Evolutionary conservation across 2,888 invertebrate species (phyloP), one percentile per base, ranked within the genome.

Genomic region (Balanococcus diminutus): DNA sequence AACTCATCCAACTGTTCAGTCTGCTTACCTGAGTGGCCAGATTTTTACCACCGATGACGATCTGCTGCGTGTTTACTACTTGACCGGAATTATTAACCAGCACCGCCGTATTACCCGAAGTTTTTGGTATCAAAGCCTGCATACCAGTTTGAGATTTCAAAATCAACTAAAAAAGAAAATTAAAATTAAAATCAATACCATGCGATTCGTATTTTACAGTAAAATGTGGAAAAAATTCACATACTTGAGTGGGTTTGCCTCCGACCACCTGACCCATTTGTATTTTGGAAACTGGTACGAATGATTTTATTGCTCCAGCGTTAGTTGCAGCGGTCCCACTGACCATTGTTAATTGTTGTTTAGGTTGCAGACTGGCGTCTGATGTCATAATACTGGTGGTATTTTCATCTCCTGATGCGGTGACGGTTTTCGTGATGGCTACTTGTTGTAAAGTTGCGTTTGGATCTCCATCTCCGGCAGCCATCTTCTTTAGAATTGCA

Each of bases 241-340:
- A 28, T 46, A 84, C 84, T 31, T 72, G 75, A 5, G 75, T 31
- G 9, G 75, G 2, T 31, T 84, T 84, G 5, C 25, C 28, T 31
- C 31, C 28, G 6, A 25, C n/a, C 16, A 72, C n/a, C 0, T 72
- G 84, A 22, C 14, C 39, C 32, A 84, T 46, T 79, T 84, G 84
- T n/a, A 84, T 8, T 84, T 84, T 75, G 14, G 84, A 72, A 22
- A 84, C 46, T 5, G 84, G 75, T n/a, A 83, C 39, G 22, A 83
- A 36, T 61, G 56, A 56, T 31, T 83, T 83, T 11, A 61, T 5
- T n/a, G n/a, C n/a, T 3, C 14, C 19, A 25, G 56, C 31, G 67
- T 67, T 36, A 36, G 36, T 84, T 11, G 82, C 11, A 0, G 19
- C 39, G n/a, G n/a, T n/a, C n/a, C n/a, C n/a, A n/a, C n/a, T n/a